Evolutionary conservation across 2,113 vertebrate genomes (phyloP).

Genomic region (Nipponia nippon): DNA sequence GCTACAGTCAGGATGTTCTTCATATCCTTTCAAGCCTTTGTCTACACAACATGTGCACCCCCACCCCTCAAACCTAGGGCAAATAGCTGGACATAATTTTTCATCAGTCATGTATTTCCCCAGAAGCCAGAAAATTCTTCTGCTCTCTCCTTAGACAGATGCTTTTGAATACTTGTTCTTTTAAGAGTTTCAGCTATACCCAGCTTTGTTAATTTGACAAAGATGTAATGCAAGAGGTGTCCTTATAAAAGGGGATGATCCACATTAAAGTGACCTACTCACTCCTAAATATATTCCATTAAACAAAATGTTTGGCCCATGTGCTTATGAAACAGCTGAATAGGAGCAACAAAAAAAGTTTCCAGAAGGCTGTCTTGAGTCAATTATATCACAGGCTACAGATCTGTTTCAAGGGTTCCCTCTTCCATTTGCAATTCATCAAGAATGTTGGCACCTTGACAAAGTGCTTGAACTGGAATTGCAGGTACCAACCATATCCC

Average conservation of each 20-base stretch:
- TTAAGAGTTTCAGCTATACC: not conserved
- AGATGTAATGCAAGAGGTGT: not conserved
- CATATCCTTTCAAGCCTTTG: not conserved
- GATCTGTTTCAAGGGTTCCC: slow-evolving; percentile 21
- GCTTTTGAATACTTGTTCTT: not conserved
- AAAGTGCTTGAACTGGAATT: not conserved
- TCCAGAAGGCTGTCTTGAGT: not conserved
- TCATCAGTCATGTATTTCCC: not conserved
- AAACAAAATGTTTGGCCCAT: not conserved
- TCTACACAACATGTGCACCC: not conserved
- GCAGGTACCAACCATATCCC: not conserved
- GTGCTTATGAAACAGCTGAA: not conserved
- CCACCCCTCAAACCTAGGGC: not conserved
- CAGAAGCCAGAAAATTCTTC: not conserved
- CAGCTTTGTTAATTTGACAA: not conserved
- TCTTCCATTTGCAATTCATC: not conserved
- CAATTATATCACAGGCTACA: not conserved
- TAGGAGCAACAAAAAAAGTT: not conserved
- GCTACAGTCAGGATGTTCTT: not conserved
- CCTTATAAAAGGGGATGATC: not conserved
- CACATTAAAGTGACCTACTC: not conserved
- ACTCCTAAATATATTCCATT: not conserved
- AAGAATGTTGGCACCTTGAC: not conserved
- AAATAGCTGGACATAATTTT: not conserved
- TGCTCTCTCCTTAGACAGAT: not conserved